phyloP scores from a whole-genome alignment of 1,140 invertebrate genomes.

The Macrosteles quadrilineatus region DNA sequence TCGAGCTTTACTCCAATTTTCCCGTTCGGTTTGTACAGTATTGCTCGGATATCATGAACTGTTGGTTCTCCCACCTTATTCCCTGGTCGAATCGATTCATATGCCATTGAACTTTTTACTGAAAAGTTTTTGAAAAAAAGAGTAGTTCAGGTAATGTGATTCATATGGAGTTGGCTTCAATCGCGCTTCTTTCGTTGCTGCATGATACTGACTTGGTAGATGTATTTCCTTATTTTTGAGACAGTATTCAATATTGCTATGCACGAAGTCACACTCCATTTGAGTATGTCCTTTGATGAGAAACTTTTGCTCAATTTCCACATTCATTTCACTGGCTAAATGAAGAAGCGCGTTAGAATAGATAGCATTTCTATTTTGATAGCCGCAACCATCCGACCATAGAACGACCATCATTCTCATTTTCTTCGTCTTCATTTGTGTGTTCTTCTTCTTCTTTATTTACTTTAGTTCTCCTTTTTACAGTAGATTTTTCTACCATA shows the following conservation, averaged over 20 bases:
- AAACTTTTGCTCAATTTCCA: constrained; percentile 50
- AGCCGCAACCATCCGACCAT: constrained; percentile 44
- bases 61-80: constrained; percentile 25
- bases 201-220: constrained; percentile 39
- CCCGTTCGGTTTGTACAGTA: constrained; percentile 22
- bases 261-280: constrained; percentile 45
- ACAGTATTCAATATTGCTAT: constrained; percentile 39
- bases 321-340: constrained; percentile 40
- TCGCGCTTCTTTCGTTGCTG: neutral
- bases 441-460: no score
- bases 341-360: constrained; percentile 47
- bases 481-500: no score
- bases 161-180: neutral
- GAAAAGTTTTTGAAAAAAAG: constrained; percentile 9
- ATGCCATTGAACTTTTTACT: no score
- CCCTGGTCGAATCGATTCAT: constrained; percentile 30
- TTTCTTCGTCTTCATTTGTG: no score
- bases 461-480: no score
- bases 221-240: constrained; percentile 42
- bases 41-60: constrained; percentile 29
- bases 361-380: constrained; percentile 45
- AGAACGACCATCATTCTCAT: constrained; percentile 37
- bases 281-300: constrained; percentile 51
- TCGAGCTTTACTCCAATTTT: constrained; percentile 18
- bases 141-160: constrained; percentile 13